Percentiles rank a stretch among this genome's conserved stretches.
Conservation (phyloP, 2,888 invertebrate species). For the Cyclophora punctaria region DNA sequence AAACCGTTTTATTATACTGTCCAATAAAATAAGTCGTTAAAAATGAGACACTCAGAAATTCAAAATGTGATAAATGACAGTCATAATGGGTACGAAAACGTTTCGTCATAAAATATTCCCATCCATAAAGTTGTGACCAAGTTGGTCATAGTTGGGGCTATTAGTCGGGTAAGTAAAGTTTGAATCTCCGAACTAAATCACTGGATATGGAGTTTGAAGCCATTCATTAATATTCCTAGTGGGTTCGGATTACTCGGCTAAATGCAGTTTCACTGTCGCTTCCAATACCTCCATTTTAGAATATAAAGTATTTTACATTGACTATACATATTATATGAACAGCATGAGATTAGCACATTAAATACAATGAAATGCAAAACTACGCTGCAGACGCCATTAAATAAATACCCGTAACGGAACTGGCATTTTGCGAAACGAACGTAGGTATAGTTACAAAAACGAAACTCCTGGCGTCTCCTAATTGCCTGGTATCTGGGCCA, state of each 20-base stretch:
- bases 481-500: constrained; percentile 48
- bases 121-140: not conserved
- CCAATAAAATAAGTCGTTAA: no score
- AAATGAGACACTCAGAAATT: no score
- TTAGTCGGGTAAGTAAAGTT: constrained; percentile 9
- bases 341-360: no score
- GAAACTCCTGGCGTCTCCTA: constrained; percentile 45
- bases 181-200: constrained; percentile 25
- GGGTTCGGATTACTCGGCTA: constrained; percentile 43
- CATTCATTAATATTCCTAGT: constrained; percentile 60
- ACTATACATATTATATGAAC: no score
- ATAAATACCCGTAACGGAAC: no score
- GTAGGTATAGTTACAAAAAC: no score
- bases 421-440: no score
- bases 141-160: not conserved
- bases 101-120: not conserved
- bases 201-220: constrained; percentile 24
- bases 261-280: constrained; percentile 62
- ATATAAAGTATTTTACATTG: not conserved
- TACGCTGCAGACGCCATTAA: no score
- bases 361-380: no score
- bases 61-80: not conserved
- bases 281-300: constrained; percentile 30
- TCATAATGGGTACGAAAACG: not conserved
- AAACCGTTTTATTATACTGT: no score